These are phyloP conservation scores for Pogonomyrmex californicus DNA, from an alignment of 1,140 invertebrate species.

Conservation along the genomic window DNA sequence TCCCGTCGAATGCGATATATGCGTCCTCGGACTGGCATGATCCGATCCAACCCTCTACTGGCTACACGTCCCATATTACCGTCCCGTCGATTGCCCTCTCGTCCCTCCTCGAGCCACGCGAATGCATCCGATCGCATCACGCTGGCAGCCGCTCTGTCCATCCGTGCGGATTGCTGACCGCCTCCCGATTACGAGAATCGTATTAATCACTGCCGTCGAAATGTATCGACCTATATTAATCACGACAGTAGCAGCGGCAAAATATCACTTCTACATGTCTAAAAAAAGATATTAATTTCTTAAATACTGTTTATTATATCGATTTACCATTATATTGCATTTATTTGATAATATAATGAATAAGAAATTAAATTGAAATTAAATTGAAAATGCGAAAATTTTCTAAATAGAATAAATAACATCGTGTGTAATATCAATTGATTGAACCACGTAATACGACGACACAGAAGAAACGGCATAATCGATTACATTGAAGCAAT, in stretches of 20 bases:
- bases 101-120: constrained; percentile 68
- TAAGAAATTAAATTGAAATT: constrained; percentile 18
- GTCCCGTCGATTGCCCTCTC: constrained; percentile 71
- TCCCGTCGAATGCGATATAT: constrained; percentile 79
- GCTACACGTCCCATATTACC: constrained; percentile 75
- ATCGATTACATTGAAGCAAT: constrained; percentile 68
- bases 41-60: constrained; percentile 73
- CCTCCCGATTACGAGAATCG: constrained; percentile 83
- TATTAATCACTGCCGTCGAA: constrained; percentile 79
- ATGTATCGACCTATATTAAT: constrained; percentile 75
- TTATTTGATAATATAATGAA: constrained; percentile 1
- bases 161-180: constrained; percentile 77
- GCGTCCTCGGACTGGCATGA: constrained; percentile 71
- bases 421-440: constrained; percentile 60
- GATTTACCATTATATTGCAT: too few species aligned
- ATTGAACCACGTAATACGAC: constrained; percentile 72
- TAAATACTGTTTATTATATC: neutral
- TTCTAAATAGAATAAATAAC: constrained; percentile 69
- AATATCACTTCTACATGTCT: constrained; percentile 1
- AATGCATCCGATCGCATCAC: constrained; percentile 71
- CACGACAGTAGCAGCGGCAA: constrained; percentile 17
- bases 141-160: constrained; percentile 66
- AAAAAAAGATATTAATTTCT: neutral
- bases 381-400: constrained; percentile 35
- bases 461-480: constrained; percentile 70